phyloP scores from a whole-genome alignment of 37 sponge, comb jelly and placozoan species.

The Spongilla lacustris region DNA sequence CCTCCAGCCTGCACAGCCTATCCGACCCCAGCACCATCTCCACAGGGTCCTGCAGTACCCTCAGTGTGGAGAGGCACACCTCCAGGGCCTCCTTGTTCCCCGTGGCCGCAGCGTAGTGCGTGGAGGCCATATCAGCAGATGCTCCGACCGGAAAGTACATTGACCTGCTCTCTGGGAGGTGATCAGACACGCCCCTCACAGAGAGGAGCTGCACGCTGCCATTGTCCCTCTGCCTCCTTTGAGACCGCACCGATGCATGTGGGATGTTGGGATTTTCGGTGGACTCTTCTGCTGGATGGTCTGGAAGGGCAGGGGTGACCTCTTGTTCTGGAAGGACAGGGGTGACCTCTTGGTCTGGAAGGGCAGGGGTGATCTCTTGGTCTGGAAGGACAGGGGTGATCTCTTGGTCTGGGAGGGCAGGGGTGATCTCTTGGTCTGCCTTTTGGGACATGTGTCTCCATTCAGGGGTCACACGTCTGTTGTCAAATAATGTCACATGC shows the following conservation, averaged over 20 bases:
- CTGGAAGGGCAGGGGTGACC: background rate
- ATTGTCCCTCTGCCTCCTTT: slow-evolving; percentile 22
- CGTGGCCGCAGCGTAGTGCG: slow-evolving; percentile 69
- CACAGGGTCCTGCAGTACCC: slow-evolving; percentile 48
- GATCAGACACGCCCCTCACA: slow-evolving; percentile 23
- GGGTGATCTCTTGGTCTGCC: background rate
- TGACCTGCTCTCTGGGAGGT: background rate
- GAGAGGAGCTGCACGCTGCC: slow-evolving; percentile 44
- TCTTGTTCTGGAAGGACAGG: slow-evolving; percentile 3
- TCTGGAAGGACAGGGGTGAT: no score
- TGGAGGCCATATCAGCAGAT: slow-evolving; percentile 49
- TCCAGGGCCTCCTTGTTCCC: slow-evolving; percentile 64
- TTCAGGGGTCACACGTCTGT: background rate
- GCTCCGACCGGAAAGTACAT: slow-evolving; percentile 36
- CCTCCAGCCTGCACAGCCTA: slow-evolving; percentile 34
- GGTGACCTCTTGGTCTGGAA: slow-evolving; percentile 1
- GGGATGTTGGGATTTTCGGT: slow-evolving; percentile 4
- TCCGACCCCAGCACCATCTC: slow-evolving; percentile 57
- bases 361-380: background rate
- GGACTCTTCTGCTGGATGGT: slow-evolving; percentile 1
- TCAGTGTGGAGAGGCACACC: slow-evolving; percentile 34
- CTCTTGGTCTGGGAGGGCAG: background rate
- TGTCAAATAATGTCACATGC: background rate
- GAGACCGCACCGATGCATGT: slow-evolving; percentile 1
- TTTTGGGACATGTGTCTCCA: background rate